Evolutionary conservation across 2,113 vertebrate species (phyloP).

Genomic region (Myanophis thanlyinensis): DNA sequence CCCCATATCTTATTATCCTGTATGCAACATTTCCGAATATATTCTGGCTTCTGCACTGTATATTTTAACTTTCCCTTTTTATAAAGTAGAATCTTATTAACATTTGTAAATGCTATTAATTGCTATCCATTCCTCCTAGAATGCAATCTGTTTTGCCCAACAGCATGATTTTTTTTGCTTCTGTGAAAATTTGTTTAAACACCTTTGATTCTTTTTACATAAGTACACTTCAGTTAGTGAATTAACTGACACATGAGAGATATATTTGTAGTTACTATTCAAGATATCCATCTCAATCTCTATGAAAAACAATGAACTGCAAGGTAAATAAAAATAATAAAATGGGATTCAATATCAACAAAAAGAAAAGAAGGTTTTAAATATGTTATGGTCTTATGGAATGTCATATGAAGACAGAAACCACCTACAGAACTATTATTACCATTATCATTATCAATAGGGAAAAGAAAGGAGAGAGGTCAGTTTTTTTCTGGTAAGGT

Average conservation of each 20-base stretch:
- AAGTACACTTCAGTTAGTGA: background rate
- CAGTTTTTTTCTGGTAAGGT: background rate
- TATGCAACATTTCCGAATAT: background rate
- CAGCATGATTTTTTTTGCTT: background rate
- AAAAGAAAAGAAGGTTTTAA: background rate
- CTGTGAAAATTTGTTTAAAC: background rate
- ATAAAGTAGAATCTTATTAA: background rate
- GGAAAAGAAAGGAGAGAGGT: background rate
- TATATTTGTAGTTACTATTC: background rate
- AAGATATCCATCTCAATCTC: background rate
- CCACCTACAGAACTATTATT: background rate
- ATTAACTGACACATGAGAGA: background rate
- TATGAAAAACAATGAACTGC: background rate
- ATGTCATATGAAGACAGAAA: background rate
- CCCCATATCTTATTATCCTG: background rate
- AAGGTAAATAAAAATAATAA: background rate
- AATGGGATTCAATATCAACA: background rate
- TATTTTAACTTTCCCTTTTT: background rate
- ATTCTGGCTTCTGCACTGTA: background rate
- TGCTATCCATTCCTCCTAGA: background rate
- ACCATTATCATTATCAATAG: background rate
- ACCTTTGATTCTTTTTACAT: background rate
- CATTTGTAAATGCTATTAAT: background rate
- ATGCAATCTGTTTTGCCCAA: background rate
- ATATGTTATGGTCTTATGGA: background rate